phyloP scores from a whole-genome alignment of 2,113 vertebrate species.

The Podiceps cristatus region DNA sequence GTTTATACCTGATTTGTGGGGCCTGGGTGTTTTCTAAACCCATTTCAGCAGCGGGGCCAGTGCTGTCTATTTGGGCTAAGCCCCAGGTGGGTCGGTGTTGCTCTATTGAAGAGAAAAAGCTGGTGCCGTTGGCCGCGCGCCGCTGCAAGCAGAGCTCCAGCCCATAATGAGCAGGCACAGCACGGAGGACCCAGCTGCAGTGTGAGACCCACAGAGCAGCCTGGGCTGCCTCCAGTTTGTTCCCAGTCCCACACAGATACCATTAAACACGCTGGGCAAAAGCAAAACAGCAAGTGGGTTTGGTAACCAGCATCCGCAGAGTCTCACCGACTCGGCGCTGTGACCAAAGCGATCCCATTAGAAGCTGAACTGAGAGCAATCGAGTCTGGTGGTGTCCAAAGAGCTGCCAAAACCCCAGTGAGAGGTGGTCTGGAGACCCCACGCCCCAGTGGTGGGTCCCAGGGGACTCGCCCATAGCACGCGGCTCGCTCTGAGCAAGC shows the following conservation, averaged over 20 bases:
- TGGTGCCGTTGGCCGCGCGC: background rate
- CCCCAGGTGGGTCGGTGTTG: background rate
- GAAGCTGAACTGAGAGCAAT: background rate
- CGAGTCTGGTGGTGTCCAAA: background rate
- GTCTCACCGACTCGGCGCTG: fast-evolving
- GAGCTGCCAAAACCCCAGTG: background rate
- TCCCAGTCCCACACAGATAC: background rate
- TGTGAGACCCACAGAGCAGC: background rate
- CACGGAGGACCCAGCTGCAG: background rate
- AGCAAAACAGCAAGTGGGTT: background rate
- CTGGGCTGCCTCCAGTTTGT: background rate
- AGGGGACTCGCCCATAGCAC: fast-evolving
- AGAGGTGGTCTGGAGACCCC: background rate
- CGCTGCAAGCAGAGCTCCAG: background rate
- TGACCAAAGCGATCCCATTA: fast-evolving
- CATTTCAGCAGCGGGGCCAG: background rate
- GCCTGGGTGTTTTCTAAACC: background rate
- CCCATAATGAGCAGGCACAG: background rate
- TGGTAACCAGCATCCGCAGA: fast-evolving
- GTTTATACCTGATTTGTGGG: background rate
- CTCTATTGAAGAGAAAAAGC: background rate
- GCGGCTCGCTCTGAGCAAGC: background rate
- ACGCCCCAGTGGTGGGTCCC: fast-evolving
- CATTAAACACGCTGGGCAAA: fast-evolving
- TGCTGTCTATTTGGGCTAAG: background rate